Base-by-base conservation (phyloP, 2,797 vertebrate genomes). In the Liasis olivaceus region DNA sequence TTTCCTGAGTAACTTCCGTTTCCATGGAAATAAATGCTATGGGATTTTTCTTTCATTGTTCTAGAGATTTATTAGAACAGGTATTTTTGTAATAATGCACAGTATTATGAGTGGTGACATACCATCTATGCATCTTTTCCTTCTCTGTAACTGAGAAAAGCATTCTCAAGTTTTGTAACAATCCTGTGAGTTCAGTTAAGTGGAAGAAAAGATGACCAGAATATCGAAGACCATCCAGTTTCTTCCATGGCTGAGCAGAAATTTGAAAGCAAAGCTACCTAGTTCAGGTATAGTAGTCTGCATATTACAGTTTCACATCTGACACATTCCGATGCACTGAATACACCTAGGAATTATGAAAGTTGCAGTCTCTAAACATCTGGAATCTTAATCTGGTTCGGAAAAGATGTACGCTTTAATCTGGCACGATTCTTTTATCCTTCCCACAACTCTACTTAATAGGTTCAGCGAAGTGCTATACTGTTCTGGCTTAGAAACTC, bases 21-120 rank as follows among this genome's bases (percentile, higher is more conserved):
- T 96, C 96, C 95, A 96, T 96, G 95, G 97, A 97, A 97, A 97
- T 94, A 95, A 90, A 62, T 54, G 47, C 42, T 56, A 9, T 42
- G 36, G 17, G 36, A 77, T 77, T 42, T 77, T 77, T 77, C 8
- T 42, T 77, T 42, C 72, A 77, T 77, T 77, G 36, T 77, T 77
- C 94, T 92, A 92, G 94, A 60, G 77, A 94, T 96, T 89, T 90
- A 81, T 93, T 95, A 42, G 89, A 95, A 97, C 72, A 77, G 7
- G 7, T 77, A 42, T 77, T 77, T 42, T 77, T 77, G 22, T 77
- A 96, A 93, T 81, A 90, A 89, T 93, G 95, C 2, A 0, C 94
- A 92, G 63, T 66, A 72, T 94, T 92, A 92, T 90, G 93, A 91
- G 26, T 91, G 63, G 13, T 17, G 95, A 31, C 28, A 85, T 12